phyloP scores from a whole-genome alignment of 2,888 invertebrate species.

The Clivina fossor region DNA sequence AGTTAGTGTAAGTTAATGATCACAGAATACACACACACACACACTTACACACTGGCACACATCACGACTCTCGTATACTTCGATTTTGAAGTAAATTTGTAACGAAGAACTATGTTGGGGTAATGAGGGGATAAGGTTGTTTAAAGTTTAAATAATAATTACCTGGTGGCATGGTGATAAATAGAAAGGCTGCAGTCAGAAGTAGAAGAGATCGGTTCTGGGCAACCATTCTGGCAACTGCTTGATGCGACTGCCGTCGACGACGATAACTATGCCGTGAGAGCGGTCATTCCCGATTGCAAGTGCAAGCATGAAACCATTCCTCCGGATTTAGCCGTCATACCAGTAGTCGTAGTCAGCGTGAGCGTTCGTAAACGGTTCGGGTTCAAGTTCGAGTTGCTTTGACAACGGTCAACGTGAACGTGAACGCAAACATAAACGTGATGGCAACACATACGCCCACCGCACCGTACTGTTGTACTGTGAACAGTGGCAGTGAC shows the following conservation, averaged over 20 bases:
- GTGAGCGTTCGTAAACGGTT: slow-evolving; percentile 42
- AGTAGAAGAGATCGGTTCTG: slow-evolving; percentile 27
- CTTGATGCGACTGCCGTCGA: slow-evolving; percentile 3
- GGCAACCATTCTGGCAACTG: slow-evolving; percentile 27
- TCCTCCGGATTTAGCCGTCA: slow-evolving; percentile 53
- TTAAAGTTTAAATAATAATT: slow-evolving; percentile 34
- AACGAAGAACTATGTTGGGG: neutral
- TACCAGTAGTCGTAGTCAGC: slow-evolving; percentile 42
- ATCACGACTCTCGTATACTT: too few relatives aligned
- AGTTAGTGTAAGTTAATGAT: too few relatives aligned
- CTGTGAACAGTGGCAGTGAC: neutral
- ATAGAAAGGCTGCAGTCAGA: slow-evolving; percentile 51
- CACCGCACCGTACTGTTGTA: slow-evolving; percentile 35
- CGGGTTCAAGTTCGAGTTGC: slow-evolving; percentile 36
- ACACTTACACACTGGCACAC: too few relatives aligned
- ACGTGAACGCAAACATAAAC: slow-evolving; percentile 23
- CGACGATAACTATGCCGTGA: slow-evolving; percentile 23
- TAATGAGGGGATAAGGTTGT: neutral
- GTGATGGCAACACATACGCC: slow-evolving; percentile 40
- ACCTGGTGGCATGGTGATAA: slow-evolving; percentile 53
- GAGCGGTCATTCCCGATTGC: slow-evolving; percentile 16
- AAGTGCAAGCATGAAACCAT: slow-evolving; percentile 6
- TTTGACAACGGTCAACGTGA: slow-evolving; percentile 35
- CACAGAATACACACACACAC: too few relatives aligned
- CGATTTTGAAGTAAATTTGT: too few relatives aligned